Conservation (phyloP, 2,888 invertebrate genomes). For the Acleris holmiana region DNA sequence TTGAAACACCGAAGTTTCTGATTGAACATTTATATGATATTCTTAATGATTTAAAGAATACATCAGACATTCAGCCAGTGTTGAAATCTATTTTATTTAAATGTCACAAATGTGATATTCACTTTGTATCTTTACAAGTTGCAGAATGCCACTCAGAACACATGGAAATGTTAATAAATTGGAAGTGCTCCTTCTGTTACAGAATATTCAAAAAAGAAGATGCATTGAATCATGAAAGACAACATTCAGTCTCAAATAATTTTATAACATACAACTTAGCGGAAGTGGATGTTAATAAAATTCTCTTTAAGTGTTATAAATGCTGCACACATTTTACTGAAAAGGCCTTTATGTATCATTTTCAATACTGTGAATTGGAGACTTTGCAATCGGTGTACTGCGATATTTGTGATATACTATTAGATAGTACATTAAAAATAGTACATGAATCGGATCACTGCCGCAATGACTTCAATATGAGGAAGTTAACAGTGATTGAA, state of each 20-base stretch:
- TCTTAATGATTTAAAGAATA: slow-evolving; percentile 44
- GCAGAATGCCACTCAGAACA: slow-evolving; percentile 60
- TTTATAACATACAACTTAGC: slow-evolving; percentile 53
- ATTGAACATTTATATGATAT: slow-evolving; percentile 69
- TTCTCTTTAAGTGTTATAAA: slow-evolving; percentile 62
- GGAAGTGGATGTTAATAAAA: slow-evolving; percentile 44
- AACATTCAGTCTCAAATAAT: slow-evolving; percentile 55
- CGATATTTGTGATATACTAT: slow-evolving; percentile 59
- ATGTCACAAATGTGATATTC: slow-evolving; percentile 64
- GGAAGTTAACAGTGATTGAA: slow-evolving; percentile 51
- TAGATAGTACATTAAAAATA: slow-evolving; percentile 50
- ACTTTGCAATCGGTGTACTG: slow-evolving; percentile 54
- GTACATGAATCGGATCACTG: slow-evolving; percentile 49
- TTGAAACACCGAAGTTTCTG: slow-evolving; percentile 54
- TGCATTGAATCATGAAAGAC: slow-evolving; percentile 56
- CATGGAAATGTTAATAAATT: slow-evolving; percentile 54
- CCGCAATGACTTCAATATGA: slow-evolving; percentile 39
- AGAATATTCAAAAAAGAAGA: slow-evolving; percentile 60
- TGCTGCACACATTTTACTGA: slow-evolving; percentile 63
- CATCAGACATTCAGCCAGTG: slow-evolving; percentile 35
- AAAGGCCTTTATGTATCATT: slow-evolving; percentile 55
- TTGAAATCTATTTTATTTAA: slow-evolving; percentile 59
- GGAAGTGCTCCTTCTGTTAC: slow-evolving; percentile 61
- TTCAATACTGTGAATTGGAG: slow-evolving; percentile 50
- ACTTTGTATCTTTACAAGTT: slow-evolving; percentile 57